Conservation (phyloP, 1,140 invertebrate species). For the Lepidurus apus region DNA sequence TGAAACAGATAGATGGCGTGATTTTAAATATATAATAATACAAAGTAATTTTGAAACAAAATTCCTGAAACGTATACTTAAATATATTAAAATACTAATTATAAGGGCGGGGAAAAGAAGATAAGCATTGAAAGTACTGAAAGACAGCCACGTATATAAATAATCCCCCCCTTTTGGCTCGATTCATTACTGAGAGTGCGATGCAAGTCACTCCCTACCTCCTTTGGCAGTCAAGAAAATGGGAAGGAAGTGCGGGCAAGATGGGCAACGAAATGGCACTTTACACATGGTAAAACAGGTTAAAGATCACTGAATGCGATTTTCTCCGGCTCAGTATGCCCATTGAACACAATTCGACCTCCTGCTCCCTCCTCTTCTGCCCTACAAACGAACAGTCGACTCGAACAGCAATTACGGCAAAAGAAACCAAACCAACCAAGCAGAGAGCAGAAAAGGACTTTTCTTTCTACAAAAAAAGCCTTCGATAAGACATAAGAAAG, state of each 20-base stretch:
- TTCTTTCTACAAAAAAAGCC: not conserved
- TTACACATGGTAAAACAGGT: slow-evolving; percentile 12
- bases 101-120: too few relatives aligned
- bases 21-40: not conserved
- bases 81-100: too few relatives aligned
- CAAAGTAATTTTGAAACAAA: too few relatives aligned
- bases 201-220: not conserved
- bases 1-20: not conserved
- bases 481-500: not conserved
- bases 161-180: not conserved
- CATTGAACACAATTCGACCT: not conserved
- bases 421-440: not conserved
- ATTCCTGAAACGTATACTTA: too few relatives aligned
- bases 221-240: not conserved
- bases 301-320: slow-evolving; percentile 10
- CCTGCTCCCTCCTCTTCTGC: not conserved
- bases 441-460: not conserved
- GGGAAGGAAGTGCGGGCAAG: not conserved
- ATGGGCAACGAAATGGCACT: not conserved
- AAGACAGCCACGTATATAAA: not conserved
- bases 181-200: not conserved
- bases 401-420: not conserved
- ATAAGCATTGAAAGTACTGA: too few relatives aligned
- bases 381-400: not conserved
- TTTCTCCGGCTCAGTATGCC: not conserved